Evolutionary conservation across 2,888 invertebrate genomes (phyloP).

Genomic region (Microplitis deprimator): DNA sequence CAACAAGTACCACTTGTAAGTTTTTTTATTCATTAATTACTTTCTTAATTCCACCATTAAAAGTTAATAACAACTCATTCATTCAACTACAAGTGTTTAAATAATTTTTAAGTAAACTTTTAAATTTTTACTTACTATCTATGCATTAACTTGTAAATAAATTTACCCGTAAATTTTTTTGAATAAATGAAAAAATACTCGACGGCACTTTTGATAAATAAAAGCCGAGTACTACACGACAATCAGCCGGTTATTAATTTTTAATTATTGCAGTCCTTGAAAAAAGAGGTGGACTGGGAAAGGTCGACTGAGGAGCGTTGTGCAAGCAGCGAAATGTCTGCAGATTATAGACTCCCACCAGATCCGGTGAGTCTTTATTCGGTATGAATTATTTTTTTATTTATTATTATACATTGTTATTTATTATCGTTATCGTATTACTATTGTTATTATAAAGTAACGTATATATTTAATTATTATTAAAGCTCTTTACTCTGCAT

Average conservation of each 20-base stretch:
- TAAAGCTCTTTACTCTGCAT: constrained; percentile 43
- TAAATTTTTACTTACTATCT: too few species aligned
- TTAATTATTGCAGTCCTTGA: constrained; percentile 81
- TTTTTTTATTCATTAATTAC: constrained; percentile 47
- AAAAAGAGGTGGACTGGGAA: constrained; percentile 92
- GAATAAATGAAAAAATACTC: background rate
- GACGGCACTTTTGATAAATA: background rate
- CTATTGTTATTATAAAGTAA: constrained; percentile 45
- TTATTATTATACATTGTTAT: constrained; percentile 48
- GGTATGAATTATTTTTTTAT: constrained; percentile 52
- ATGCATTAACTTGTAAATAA: too few species aligned
- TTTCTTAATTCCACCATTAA: background rate
- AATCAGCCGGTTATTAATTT: constrained; percentile 38
- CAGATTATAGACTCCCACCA: constrained; percentile 86
- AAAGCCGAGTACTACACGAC: constrained; percentile 4
- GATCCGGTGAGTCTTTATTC: constrained; percentile 81
- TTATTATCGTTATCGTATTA: constrained; percentile 63
- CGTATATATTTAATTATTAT: constrained; percentile 58
- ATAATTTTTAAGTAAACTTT: too few species aligned
- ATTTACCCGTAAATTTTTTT: background rate
- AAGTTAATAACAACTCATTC: background rate
- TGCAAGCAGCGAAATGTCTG: constrained; percentile 81
- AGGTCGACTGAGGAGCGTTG: constrained; percentile 83
- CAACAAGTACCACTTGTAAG: constrained; percentile 91
- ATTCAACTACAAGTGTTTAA: too few species aligned